Percentiles rank a stretch among this genome's conserved stretches.
Conservation (phyloP, 1,140 invertebrate genomes). For the Schlechtendalia chinensis region DNA sequence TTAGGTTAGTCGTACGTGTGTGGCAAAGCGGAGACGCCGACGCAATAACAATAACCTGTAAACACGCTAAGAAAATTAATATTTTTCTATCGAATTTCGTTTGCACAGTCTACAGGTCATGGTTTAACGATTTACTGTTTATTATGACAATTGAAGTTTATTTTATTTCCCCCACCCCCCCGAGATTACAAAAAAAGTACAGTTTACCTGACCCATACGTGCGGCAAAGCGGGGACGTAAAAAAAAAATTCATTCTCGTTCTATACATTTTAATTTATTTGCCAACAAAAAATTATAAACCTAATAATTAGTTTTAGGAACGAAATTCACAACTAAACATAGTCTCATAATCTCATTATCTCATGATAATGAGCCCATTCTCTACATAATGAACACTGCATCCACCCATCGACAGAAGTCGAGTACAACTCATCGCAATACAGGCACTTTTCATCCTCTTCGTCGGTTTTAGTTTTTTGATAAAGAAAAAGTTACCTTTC, state of each 20-base stretch:
- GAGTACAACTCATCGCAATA: neutral
- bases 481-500: too few species aligned
- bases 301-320: neutral
- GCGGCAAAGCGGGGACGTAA: neutral
- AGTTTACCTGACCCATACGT: neutral
- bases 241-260: neutral
- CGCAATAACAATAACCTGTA: neutral
- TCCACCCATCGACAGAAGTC: neutral
- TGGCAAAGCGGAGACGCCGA: neutral
- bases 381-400: neutral
- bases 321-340: conserved; percentile 3
- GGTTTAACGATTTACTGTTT: neutral
- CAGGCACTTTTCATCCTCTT: neutral
- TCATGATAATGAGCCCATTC: neutral
- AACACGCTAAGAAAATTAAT: neutral
- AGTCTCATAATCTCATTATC: neutral
- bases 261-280: neutral
- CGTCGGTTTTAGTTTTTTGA: neutral
- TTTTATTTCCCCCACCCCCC: neutral
- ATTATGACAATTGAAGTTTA: neutral
- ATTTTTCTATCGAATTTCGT: neutral
- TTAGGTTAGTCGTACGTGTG: too few species aligned
- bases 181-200: neutral
- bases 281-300: neutral
- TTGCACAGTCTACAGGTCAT: neutral